These are phyloP conservation scores for Petrocephalus microphthalmus DNA, from an alignment of 2,113 vertebrate genomes.

Conservation along the genomic window DNA sequence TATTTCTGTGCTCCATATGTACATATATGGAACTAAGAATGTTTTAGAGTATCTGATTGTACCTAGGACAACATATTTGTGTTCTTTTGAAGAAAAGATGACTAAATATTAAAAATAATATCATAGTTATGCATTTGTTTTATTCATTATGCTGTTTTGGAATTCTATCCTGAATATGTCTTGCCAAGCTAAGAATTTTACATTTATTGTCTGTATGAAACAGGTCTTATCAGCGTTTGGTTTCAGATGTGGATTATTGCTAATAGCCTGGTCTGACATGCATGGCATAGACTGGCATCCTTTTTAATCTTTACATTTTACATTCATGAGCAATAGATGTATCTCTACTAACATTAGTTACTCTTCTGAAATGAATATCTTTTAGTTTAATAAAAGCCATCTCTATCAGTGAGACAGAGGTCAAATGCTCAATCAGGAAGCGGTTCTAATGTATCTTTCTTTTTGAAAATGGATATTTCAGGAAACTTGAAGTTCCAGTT, in stretches of 20 bases:
- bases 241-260: not conserved
- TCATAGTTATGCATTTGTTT: not conserved
- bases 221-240: not conserved
- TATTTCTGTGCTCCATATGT: not conserved
- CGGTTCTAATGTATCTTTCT: not conserved
- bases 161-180: not conserved
- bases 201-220: not conserved
- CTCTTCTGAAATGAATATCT: not conserved
- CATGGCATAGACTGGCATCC: not conserved
- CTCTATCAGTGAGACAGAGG: not conserved
- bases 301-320: not conserved
- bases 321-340: not conserved
- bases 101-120: not conserved
- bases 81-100: not conserved
- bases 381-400: conserved; percentile 1
- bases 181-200: not conserved
- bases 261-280: not conserved
- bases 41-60: not conserved
- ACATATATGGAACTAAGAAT: conserved; percentile 9
- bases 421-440: not conserved
- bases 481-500: not conserved
- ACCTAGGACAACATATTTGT: not conserved
- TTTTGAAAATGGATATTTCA: not conserved
- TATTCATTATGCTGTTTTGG: not conserved
- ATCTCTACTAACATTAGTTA: not conserved